Base-by-base conservation (phyloP, 2,888 invertebrate genomes). In the Lissocephala sabroskyi region DNA sequence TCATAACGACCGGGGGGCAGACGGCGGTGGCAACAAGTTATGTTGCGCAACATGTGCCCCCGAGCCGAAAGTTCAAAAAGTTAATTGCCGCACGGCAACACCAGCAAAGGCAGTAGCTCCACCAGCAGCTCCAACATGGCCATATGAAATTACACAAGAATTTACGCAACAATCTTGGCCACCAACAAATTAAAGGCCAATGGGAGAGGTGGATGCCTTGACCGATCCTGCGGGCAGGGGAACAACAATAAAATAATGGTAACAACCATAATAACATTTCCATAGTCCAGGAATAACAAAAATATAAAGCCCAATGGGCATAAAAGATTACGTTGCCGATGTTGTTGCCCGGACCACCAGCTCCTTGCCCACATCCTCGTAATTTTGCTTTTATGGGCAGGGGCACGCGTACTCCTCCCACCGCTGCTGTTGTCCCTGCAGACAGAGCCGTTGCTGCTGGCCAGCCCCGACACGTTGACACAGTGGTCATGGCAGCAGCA, bases 41-140 rank as follows among this genome's bases (percentile, higher is more conserved):
- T 35, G 7, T 35, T 5, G 35, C 16, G 13, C 35, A 62, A 57
- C 45, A 51, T 55, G 55, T 41, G 46, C 40, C 16, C 18, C 14
- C 23, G 29, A 29, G 10, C 10, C 17, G n/a, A n/a, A 16, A 37
- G 49, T 57, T 47, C 49, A 45, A 46, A 37, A 59, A 51, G 49
- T 63, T 56, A 63, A 66, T 66, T 63, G 56, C 41, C 47, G 46
- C 37, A 52, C 33, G 29, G 41, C 41, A 59, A 14, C 35, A 28
- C 37, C 32, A 50, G 48, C 47, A 32, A n/a, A n/a, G n/a, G n/a
- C n/a, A n/a, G n/a, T n/a, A n/a, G n/a, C n/a, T n/a, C n/a, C n/a
- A n/a, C n/a, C n/a, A n/a, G n/a, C n/a, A n/a, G n/a, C n/a, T n/a
- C n/a, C n/a, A n/a, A n/a, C n/a, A n/a, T n/a, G n/a, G n/a, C n/a